Conservation (phyloP, 2,888 invertebrate genomes). For the Iphiclides podalirius region DNA sequence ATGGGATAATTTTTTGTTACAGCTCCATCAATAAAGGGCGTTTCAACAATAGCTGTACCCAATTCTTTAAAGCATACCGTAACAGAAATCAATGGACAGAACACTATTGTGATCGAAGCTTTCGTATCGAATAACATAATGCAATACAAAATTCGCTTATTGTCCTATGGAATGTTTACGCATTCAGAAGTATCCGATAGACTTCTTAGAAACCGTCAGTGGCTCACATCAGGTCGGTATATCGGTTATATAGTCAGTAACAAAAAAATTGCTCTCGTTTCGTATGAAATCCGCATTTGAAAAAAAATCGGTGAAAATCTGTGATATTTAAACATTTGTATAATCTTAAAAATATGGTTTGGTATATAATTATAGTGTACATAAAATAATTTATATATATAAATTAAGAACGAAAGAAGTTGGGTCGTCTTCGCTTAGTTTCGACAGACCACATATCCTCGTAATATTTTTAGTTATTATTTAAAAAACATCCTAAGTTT, state of each 20-base stretch:
- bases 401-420: too few species aligned
- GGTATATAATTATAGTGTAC: too few species aligned
- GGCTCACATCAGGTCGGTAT: not conserved
- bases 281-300: too few species aligned
- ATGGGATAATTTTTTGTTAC: slow-evolving; percentile 13
- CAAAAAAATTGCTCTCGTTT: slow-evolving; percentile 9
- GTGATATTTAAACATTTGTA: too few species aligned
- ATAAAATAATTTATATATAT: too few species aligned
- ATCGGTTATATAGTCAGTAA: not conserved
- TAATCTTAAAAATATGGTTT: too few species aligned
- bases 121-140: slow-evolving; percentile 18
- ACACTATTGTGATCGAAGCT: slow-evolving; percentile 15
- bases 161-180: slow-evolving; percentile 9
- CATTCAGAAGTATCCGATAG: slow-evolving; percentile 3
- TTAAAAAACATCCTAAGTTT: too few species aligned
- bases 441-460: too few species aligned
- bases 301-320: too few species aligned
- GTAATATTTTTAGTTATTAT: too few species aligned
- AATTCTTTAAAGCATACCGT: not conserved
- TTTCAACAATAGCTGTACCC: slow-evolving; percentile 3
- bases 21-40: not conserved
- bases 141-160: slow-evolving; percentile 10
- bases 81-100: slow-evolving; percentile 7
- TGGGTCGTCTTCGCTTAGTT: too few species aligned
- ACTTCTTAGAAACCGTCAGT: slow-evolving; percentile 11